Evolutionary conservation across 2,797 vertebrate species (phyloP), one percentile per base, ranked within the genome.

Genomic region (Typhlichthys eigenmanni): DNA sequence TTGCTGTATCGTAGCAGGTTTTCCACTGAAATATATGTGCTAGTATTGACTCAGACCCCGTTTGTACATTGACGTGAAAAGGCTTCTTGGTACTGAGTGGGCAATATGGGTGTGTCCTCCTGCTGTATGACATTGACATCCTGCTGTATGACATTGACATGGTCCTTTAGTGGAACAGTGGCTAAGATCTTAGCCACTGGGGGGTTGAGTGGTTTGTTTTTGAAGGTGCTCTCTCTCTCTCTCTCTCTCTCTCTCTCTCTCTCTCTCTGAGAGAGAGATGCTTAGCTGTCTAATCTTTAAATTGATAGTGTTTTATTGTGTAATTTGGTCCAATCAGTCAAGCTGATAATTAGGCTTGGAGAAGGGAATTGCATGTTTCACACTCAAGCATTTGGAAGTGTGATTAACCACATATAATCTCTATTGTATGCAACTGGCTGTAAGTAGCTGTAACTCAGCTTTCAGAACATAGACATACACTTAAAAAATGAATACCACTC

Each of bases 1-100:
- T 58, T 71, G 66, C 60, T 34, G 66, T 78, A 74, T 76, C 81
- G 49, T 64, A 74, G 51, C 48, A 17, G 13, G 66, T 82, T 91
- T 89, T 87, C 81, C 86, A 87, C 89, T 82, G 86, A 90, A 24
- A 24, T 24, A 24, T 3, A 24, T 24, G 24, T 24, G 24, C 43
- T 24, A 10, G 62, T 52, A 80, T 65, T 32, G 57, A 72, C 65
- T 73, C 60, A 5, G 32, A 76, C 71, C 71, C 58, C 59, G 55
- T 68, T 43, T 72, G 3, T 24, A 24, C 3, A 24, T 24, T 24
- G 24, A 24, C 3, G 24, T 24, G 24, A 24, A 24, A 24, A 24
- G 24, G 24, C 24, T 24, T 24, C 24, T 24, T 24, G 2, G 24
- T 24, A 24, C 24, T 24, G 24, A 24, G 24, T 24, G 24, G 24